Conservation (phyloP, 2,888 invertebrate genomes). For the Pegoplata infirma region DNA sequence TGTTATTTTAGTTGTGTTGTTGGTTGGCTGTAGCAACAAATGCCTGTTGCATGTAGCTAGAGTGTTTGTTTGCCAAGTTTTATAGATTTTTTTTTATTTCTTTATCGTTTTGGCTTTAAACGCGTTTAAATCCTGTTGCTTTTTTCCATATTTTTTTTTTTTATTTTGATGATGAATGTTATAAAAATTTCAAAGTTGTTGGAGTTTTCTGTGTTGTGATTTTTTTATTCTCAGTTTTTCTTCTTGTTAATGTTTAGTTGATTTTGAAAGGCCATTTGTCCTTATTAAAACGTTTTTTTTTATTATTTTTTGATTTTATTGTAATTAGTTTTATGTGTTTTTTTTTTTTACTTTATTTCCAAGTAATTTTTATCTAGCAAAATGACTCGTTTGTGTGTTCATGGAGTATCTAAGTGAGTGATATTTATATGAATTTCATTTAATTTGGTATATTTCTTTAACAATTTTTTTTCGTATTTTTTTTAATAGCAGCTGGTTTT, state of each 20-base stretch:
- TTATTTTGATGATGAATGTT: constrained; percentile 62
- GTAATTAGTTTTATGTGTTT: constrained; percentile 60
- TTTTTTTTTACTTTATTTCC: constrained; percentile 42
- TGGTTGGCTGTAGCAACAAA: constrained; percentile 15
- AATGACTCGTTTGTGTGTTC: constrained; percentile 47
- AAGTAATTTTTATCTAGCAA: no score
- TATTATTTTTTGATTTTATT: constrained; percentile 50
- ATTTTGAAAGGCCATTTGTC: constrained; percentile 63
- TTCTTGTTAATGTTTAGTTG: constrained; percentile 61
- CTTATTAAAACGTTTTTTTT: constrained; percentile 58
- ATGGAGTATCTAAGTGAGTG: constrained; percentile 53
- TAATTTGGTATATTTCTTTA: constrained; percentile 59
- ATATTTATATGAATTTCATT: constrained; percentile 63
- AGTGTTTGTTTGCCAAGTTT: constrained; percentile 28
- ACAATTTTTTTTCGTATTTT: constrained; percentile 40
- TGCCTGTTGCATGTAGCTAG: constrained; percentile 31
- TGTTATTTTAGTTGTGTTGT: constrained; percentile 21
- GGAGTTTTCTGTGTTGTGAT: constrained; percentile 46
- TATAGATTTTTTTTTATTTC: background rate
- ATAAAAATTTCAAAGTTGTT: constrained; percentile 61
- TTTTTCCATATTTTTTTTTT: constrained; percentile 13
- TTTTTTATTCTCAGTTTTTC: constrained; percentile 39
- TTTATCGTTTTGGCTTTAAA: constrained; percentile 42
- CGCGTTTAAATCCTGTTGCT: constrained; percentile 63
- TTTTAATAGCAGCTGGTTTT: constrained; percentile 62